phyloP scores from a whole-genome alignment of 2,888 invertebrate species.

The Dicyrtoma fusca region DNA sequence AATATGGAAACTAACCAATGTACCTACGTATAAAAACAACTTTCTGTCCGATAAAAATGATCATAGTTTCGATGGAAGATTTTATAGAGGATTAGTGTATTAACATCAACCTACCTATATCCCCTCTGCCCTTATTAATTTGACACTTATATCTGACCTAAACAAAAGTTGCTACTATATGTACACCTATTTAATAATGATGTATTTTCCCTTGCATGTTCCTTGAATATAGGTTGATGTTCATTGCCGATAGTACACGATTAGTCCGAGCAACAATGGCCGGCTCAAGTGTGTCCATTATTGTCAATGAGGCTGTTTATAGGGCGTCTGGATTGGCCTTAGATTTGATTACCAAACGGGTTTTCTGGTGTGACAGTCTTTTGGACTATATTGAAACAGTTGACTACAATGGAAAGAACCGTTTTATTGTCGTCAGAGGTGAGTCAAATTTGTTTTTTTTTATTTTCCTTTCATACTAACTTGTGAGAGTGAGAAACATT shows the following conservation, averaged over 20 bases:
- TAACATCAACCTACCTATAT: too few species aligned
- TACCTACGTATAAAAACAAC: too few species aligned
- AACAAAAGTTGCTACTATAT: too few species aligned
- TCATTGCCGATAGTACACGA: slow-evolving; percentile 64
- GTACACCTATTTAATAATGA: neutral
- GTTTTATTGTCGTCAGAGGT: slow-evolving; percentile 76
- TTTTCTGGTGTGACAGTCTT: slow-evolving; percentile 96
- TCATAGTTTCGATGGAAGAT: neutral
- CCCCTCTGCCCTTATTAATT: too few species aligned
- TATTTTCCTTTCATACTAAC: neutral
- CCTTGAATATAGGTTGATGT: slow-evolving; percentile 61
- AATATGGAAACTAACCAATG: too few species aligned
- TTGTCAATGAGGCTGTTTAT: slow-evolving; percentile 90
- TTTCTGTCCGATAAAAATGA: neutral
- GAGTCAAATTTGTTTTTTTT: slow-evolving; percentile 26
- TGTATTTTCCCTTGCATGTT: neutral
- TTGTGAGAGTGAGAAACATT: too few species aligned
- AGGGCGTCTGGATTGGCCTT: slow-evolving; percentile 90
- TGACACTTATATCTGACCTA: too few species aligned
- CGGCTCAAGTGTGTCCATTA: slow-evolving; percentile 78
- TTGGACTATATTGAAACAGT: slow-evolving; percentile 95
- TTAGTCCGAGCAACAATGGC: slow-evolving; percentile 89
- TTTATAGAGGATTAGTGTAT: neutral
- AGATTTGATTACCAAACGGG: slow-evolving; percentile 83
- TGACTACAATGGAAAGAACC: slow-evolving; percentile 84